Percentiles rank a stretch among this genome's conserved stretches.
Evolutionary conservation across 2,113 vertebrate genomes (phyloP).

Genomic region (Takifugu bimaculatus): DNA sequence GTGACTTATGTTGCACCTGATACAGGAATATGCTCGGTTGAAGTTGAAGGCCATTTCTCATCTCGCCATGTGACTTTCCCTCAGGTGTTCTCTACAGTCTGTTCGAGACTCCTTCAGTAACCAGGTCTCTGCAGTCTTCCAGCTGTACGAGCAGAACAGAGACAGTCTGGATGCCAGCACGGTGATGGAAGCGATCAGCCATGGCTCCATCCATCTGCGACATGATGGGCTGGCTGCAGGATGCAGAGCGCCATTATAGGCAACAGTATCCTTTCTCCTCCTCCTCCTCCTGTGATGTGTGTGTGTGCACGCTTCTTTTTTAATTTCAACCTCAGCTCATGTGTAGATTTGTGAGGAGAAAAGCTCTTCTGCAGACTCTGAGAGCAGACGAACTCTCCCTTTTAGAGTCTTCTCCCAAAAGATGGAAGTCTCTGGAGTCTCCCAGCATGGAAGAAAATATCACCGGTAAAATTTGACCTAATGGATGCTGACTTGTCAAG

Average conservation of each 20-base stretch:
- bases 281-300: neutral
- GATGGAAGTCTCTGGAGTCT: slow-evolving; percentile 78
- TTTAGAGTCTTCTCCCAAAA: slow-evolving; percentile 70
- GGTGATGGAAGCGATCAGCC: slow-evolving; percentile 63
- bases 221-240: slow-evolving; percentile 86
- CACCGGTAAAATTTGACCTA: slow-evolving; percentile 69
- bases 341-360: slow-evolving; percentile 78
- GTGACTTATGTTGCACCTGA: slow-evolving; percentile 28
- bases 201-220: slow-evolving; percentile 81
- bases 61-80: neutral
- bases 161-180: slow-evolving; percentile 49
- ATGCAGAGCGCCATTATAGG: slow-evolving; percentile 81
- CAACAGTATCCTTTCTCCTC: slow-evolving; percentile 79
- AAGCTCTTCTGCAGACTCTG: slow-evolving; percentile 70
- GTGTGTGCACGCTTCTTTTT: neutral
- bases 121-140: slow-evolving; percentile 64
- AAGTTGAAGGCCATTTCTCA: neutral
- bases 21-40: neutral
- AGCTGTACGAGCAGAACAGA: slow-evolving; percentile 72
- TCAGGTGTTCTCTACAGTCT: slow-evolving; percentile 74
- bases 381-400: slow-evolving; percentile 65
- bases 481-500: neutral
- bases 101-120: slow-evolving; percentile 74
- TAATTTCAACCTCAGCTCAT: slow-evolving; percentile 42
- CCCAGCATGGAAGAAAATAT: slow-evolving; percentile 59